Conservation (phyloP, 1,140 invertebrate genomes). For the Liolophura sinensis region DNA sequence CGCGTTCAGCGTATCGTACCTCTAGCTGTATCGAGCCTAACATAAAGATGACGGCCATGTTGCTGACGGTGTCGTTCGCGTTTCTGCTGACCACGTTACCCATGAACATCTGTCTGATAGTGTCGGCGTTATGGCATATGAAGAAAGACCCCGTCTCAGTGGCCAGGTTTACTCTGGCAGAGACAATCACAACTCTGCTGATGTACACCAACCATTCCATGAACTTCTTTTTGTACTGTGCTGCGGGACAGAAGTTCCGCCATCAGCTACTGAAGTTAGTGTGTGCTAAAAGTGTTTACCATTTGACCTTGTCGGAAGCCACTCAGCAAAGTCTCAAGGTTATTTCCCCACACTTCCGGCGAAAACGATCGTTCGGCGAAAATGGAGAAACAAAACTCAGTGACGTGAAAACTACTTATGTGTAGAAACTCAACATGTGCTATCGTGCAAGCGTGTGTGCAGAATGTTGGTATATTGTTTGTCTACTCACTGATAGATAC, state of each 20-base stretch:
- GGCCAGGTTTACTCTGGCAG: conserved; percentile 16
- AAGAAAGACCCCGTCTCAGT: conserved; percentile 1
- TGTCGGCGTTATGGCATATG: conserved; percentile 36
- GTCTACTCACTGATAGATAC: too few species aligned
- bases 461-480: too few species aligned
- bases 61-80: conserved; percentile 51
- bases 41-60: conserved; percentile 47
- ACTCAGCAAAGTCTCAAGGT: too few species aligned
- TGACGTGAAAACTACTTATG: too few species aligned
- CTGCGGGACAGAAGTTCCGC: conserved; percentile 54
- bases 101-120: conserved; percentile 49
- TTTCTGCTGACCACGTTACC: conserved; percentile 56
- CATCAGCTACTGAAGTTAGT: conserved; percentile 44
- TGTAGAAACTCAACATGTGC: too few species aligned
- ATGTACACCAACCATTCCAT: conserved; percentile 59
- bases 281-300: conserved; percentile 15
- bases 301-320: too few species aligned
- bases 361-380: too few species aligned
- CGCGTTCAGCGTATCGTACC: background rate
- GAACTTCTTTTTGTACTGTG: conserved; percentile 59
- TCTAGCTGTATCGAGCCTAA: conserved; percentile 22
- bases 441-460: too few species aligned
- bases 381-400: too few species aligned
- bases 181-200: conserved; percentile 45
- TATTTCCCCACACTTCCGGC: too few species aligned